A percentile compares a stretch with the other conserved stretches of the same genome.
phyloP scores from a whole-genome alignment of 2,888 invertebrate species.

The Odontocolon sp. region DNA sequence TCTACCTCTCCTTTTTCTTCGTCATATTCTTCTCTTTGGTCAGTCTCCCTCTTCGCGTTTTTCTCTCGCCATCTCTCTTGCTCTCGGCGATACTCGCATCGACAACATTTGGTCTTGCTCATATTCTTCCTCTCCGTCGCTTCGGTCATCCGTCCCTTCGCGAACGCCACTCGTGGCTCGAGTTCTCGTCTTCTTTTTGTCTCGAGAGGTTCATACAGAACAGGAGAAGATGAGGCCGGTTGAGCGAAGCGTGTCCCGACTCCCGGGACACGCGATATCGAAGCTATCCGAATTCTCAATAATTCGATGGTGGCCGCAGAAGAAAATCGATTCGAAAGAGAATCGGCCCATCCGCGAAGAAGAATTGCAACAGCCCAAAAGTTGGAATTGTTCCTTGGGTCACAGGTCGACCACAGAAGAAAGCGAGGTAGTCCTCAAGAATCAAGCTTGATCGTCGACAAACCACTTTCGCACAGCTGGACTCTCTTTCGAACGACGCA shows the following conservation, averaged over 20 bases:
- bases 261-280: conserved; percentile 14
- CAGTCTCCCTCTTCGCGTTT: conserved; percentile 51
- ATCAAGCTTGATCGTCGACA: no score
- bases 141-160: conserved; percentile 66
- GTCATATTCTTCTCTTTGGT: conserved; percentile 66
- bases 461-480: no score
- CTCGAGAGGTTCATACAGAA: conserved; percentile 9
- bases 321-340: background rate
- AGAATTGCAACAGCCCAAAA: no score
- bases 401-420: no score
- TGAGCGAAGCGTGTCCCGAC: conserved; percentile 40
- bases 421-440: no score
- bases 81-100: background rate
- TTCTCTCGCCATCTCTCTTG: conserved; percentile 1
- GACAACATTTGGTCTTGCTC: conserved; percentile 60
- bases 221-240: background rate
- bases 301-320: background rate
- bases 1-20: conserved; percentile 64
- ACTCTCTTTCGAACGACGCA: no score
- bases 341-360: no score
- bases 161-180: conserved; percentile 71
- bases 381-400: no score
- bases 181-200: conserved; percentile 58
- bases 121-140: conserved; percentile 69
- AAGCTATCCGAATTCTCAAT: background rate